Percentiles rank a stretch among this genome's conserved stretches.
Conservation (phyloP, 1,140 invertebrate species). For the Microplitis demolitor region DNA sequence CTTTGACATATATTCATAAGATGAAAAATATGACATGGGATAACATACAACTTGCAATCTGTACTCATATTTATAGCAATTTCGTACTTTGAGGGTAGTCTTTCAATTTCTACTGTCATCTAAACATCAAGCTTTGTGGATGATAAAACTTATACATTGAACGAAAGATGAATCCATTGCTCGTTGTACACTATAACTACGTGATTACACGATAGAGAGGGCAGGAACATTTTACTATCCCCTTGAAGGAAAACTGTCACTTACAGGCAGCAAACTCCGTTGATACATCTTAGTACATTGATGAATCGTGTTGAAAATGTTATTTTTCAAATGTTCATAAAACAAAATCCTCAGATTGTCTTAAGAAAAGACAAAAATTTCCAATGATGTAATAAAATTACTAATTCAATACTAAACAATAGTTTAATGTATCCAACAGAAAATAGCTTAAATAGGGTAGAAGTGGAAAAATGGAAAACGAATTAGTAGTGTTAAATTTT, state of each 20-base stretch:
- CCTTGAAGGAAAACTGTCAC: constrained; percentile 48
- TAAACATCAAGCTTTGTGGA: not conserved
- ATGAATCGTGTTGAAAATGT: constrained; percentile 36
- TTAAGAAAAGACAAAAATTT: too few relatives aligned
- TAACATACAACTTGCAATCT: constrained; percentile 3
- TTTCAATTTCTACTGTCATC: not conserved
- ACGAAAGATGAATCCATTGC: not conserved
- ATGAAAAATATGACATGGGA: not conserved
- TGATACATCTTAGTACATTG: constrained; percentile 48
- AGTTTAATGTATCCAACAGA: too few relatives aligned
- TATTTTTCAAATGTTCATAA: constrained; percentile 28
- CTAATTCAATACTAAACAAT: too few relatives aligned
- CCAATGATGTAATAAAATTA: too few relatives aligned
- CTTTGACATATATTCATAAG: constrained; percentile 17
- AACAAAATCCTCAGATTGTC: too few relatives aligned
- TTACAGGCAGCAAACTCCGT: constrained; percentile 38
- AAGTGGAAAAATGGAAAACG: too few relatives aligned
- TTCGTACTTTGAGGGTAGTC: not conserved
- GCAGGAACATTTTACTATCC: constrained; percentile 17
- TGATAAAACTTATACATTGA: constrained; percentile 11
- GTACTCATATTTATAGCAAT: not conserved
- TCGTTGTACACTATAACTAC: constrained; percentile 12
- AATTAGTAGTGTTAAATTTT: too few relatives aligned
- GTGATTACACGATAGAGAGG: constrained; percentile 22
- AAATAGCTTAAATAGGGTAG: too few relatives aligned